These are phyloP conservation scores for Caenorhabditis inopinata DNA, from an alignment of 1,140 invertebrate species.

Conservation along the genomic window DNA sequence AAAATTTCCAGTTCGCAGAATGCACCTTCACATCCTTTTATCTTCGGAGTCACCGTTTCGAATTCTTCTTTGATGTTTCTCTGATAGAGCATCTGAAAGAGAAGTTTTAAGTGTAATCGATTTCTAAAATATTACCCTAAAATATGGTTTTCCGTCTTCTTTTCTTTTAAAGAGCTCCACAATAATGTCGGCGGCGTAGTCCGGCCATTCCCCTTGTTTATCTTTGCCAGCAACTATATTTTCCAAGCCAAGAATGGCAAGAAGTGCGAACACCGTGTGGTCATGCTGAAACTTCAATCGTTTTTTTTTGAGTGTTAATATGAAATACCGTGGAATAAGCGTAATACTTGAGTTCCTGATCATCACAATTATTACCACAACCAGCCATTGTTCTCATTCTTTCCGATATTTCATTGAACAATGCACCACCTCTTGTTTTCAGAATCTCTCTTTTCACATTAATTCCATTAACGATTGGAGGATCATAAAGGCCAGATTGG, in stretches of 20 bases:
- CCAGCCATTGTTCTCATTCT: not conserved
- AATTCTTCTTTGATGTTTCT: not conserved
- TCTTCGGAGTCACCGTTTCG: not conserved
- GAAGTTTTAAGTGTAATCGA: not conserved
- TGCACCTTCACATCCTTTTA: not conserved
- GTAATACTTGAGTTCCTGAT: not conserved
- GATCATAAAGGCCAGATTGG: not conserved
- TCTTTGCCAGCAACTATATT: not conserved
- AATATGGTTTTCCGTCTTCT: not conserved
- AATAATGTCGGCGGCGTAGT: not conserved
- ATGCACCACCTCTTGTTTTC: not conserved
- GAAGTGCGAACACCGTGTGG: not conserved
- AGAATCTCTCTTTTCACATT: constrained; percentile 10
- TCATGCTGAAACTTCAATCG: not conserved
- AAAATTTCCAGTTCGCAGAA: not conserved
- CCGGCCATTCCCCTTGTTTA: not conserved
- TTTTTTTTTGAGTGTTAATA: not conserved
- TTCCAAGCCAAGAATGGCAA: not conserved
- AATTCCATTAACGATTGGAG: not conserved
- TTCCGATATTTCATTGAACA: not conserved
- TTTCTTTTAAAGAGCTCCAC: not conserved
- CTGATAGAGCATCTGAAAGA: not conserved
- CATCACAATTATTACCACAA: not conserved
- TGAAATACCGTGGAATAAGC: constrained; percentile 11
- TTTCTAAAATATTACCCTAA: not conserved